Percentiles rank a stretch among this genome's conserved stretches.
phyloP scores from a whole-genome alignment of 2,113 vertebrate species.

The Macroglossus sobrinus region DNA sequence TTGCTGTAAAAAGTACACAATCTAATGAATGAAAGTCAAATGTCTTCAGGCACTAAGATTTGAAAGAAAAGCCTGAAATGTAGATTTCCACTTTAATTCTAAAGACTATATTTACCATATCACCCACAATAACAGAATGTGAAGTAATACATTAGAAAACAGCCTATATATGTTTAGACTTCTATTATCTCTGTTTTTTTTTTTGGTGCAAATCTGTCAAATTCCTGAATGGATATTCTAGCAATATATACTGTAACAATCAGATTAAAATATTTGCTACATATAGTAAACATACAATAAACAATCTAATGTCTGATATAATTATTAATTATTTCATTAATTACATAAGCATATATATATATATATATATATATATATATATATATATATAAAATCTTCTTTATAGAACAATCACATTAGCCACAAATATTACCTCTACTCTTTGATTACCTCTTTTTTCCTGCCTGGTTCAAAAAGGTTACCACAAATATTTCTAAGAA shows the following conservation, averaged over 20 bases:
- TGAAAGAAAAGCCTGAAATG: background rate
- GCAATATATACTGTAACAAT: background rate
- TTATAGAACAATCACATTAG: background rate
- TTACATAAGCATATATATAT: background rate
- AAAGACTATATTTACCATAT: background rate
- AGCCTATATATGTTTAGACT: background rate
- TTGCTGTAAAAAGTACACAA: background rate
- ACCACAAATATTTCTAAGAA: background rate
- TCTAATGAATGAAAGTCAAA: slow-evolving; percentile 15
- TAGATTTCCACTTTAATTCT: background rate
- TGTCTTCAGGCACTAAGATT: background rate
- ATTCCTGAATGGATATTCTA: background rate
- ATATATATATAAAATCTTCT: background rate
- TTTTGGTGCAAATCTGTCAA: background rate
- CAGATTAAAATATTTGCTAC: background rate
- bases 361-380: background rate
- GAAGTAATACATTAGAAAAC: background rate
- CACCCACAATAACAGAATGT: background rate
- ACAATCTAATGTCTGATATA: background rate
- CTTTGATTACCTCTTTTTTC: background rate
- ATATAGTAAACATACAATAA: background rate
- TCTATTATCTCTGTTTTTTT: background rate
- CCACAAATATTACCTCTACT: background rate
- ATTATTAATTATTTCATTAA: background rate
- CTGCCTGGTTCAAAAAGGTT: background rate